Evolutionary conservation across 2,888 invertebrate species (phyloP).

Genomic region (Achlya flavicornis): DNA sequence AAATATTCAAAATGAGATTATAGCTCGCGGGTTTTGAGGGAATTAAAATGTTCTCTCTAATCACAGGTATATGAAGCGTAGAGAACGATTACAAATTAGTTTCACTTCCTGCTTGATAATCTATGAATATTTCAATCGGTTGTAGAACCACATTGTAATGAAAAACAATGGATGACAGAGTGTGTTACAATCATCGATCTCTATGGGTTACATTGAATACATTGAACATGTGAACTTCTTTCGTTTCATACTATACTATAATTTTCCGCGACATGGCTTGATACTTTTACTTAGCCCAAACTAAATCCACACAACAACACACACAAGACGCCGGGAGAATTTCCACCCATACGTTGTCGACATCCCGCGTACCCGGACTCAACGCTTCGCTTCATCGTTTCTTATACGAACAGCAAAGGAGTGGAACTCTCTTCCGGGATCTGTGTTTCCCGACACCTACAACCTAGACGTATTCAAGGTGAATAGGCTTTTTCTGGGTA

Average conservation of each 20-base stretch:
- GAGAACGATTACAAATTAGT: conserved; percentile 53
- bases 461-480: too few relatives aligned
- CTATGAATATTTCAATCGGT: conserved; percentile 30
- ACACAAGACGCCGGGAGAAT: too few relatives aligned
- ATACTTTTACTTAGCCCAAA: background rate
- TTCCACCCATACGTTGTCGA: too few relatives aligned
- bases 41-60: conserved; percentile 12
- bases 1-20: conserved; percentile 36
- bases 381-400: too few relatives aligned
- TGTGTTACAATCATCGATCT: too few relatives aligned
- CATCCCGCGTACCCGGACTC: too few relatives aligned
- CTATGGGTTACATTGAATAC: conserved; percentile 6
- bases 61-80: conserved; percentile 18
- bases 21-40: conserved; percentile 21
- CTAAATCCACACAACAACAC: background rate
- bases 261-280: background rate
- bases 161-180: conserved; percentile 12
- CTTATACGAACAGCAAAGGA: too few relatives aligned
- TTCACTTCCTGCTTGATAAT: conserved; percentile 57
- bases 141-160: conserved; percentile 8
- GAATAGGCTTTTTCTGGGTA: too few relatives aligned
- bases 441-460: too few relatives aligned
- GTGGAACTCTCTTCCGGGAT: too few relatives aligned
- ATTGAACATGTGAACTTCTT: conserved; percentile 3
- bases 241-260: background rate